Conservation (phyloP, 2,888 invertebrate genomes). For the Nymphalis polychloros region DNA sequence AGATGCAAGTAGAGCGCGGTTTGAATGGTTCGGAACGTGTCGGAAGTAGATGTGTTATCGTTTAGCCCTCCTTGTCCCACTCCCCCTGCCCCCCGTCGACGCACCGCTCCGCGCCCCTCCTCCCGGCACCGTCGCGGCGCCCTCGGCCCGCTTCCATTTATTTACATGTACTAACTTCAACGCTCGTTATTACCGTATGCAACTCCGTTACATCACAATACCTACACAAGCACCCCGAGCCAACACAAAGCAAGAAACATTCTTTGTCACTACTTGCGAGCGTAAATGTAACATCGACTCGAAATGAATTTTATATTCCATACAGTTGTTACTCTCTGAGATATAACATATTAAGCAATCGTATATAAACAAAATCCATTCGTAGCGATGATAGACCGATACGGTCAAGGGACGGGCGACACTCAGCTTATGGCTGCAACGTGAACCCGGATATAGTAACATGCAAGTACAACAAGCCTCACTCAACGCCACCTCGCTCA, state of each 20-base stretch:
- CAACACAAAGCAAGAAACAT: too few relatives aligned
- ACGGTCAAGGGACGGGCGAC: not conserved
- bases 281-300: not conserved
- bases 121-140: conserved; percentile 37
- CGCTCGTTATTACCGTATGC: conserved; percentile 18
- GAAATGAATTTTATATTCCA: not conserved
- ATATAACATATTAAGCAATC: not conserved
- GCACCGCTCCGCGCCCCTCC: conserved; percentile 24
- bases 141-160: conserved; percentile 58
- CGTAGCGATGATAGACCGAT: not conserved
- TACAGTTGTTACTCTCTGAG: not conserved
- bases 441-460: conserved; percentile 34
- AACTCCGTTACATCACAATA: conserved; percentile 7
- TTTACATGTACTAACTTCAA: conserved; percentile 18
- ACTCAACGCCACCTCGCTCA: not conserved
- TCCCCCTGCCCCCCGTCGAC: conserved; percentile 33
- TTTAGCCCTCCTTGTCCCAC: conserved; percentile 3
- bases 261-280: not conserved
- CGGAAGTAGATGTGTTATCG: conserved; percentile 68
- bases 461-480: not conserved
- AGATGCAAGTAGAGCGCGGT: conserved; percentile 40
- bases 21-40: conserved; percentile 74
- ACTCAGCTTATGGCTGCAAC: conserved; percentile 15
- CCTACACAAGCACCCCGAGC: too few relatives aligned
- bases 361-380: not conserved